Conservation (phyloP, 1,140 invertebrate genomes). For the Plectrocnemia conspersa region DNA sequence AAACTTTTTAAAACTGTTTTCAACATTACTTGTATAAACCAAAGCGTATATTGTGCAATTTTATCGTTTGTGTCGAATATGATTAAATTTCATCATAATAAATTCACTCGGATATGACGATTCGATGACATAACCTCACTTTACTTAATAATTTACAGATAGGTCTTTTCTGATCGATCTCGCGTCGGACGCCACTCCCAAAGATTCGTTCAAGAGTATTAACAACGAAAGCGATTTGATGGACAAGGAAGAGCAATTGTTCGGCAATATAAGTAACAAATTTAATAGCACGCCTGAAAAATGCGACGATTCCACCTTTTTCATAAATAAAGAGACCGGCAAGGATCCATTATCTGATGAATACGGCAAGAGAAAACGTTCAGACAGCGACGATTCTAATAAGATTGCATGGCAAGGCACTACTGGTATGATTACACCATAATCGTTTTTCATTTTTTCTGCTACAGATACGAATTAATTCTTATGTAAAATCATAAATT, state of each 20-base stretch:
- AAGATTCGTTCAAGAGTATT: too few species aligned
- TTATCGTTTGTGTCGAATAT: background rate
- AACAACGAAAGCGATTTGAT: background rate
- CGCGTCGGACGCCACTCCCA: too few species aligned
- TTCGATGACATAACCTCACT: background rate
- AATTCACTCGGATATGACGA: background rate
- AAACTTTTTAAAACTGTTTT: background rate
- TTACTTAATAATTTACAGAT: constrained; percentile 27
- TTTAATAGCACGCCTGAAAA: constrained; percentile 16
- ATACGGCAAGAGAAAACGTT: constrained; percentile 21
- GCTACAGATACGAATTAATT: too few species aligned
- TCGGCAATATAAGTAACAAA: constrained; percentile 12
- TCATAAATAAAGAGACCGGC: constrained; percentile 27
- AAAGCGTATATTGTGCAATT: background rate
- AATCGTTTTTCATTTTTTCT: too few species aligned
- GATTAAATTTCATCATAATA: background rate
- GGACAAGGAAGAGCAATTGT: constrained; percentile 19
- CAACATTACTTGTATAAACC: background rate
- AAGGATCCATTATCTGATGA: background rate
- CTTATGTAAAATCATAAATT: too few species aligned
- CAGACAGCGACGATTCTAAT: constrained; percentile 22
- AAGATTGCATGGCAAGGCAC: constrained; percentile 7
- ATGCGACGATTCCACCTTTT: constrained; percentile 13
- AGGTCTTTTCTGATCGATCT: constrained; percentile 33
- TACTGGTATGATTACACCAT: constrained; percentile 1